Conservation (phyloP, 1,140 invertebrate genomes). For the Eubasilissa regina region DNA sequence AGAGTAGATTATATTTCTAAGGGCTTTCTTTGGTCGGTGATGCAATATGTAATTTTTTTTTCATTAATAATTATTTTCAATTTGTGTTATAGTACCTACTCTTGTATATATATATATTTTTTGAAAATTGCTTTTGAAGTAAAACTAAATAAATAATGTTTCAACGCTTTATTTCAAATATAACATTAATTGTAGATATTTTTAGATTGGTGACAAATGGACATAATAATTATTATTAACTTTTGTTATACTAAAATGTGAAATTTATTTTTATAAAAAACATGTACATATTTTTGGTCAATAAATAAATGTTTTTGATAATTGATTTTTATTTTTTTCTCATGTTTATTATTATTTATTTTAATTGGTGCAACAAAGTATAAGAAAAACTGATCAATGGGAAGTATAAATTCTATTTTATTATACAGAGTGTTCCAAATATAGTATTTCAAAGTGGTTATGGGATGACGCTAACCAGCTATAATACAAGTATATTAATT, state of each 20-base stretch:
- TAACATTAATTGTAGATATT: slow-evolving; percentile 17
- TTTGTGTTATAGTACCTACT: slow-evolving; percentile 31
- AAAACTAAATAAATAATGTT: neutral
- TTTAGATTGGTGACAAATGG: neutral
- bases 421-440: too few relatives aligned
- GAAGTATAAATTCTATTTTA: too few relatives aligned
- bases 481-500: too few relatives aligned
- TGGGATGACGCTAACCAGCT: too few relatives aligned
- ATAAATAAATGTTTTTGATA: slow-evolving; percentile 46
- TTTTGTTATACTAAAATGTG: slow-evolving; percentile 6
- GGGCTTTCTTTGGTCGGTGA: slow-evolving; percentile 53
- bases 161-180: neutral
- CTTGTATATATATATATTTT: slow-evolving; percentile 35
- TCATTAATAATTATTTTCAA: too few relatives aligned
- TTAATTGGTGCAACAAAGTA: too few relatives aligned
- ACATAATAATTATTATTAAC: neutral
- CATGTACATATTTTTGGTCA: slow-evolving; percentile 47
- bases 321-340: neutral
- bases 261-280: slow-evolving; percentile 14
- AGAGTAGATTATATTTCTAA: slow-evolving; percentile 43
- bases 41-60: slow-evolving; percentile 53
- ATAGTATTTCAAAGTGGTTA: too few relatives aligned
- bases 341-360: too few relatives aligned
- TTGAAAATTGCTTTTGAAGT: neutral
- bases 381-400: too few relatives aligned